These are phyloP conservation scores for Drosophila mauritiana DNA, from an alignment of 1,140 invertebrate species.

Conservation along the genomic window DNA sequence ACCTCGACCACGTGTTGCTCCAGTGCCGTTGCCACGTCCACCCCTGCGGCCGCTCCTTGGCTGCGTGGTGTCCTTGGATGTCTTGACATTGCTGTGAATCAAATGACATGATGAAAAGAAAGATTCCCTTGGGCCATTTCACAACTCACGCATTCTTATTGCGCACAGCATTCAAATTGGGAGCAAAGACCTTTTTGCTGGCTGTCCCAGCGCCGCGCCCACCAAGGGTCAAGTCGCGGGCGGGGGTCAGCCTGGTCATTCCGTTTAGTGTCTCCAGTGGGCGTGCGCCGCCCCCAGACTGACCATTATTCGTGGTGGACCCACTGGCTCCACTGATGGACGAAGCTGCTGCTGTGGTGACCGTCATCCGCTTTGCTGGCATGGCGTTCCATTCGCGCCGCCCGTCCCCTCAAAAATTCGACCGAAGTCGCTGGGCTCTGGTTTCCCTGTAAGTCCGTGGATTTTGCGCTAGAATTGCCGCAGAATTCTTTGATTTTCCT, in stretches of 20 bases:
- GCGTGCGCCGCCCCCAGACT: constrained; percentile 10
- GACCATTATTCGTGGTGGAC: constrained; percentile 17
- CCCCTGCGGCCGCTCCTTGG: constrained; percentile 52
- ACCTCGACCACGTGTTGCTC: constrained; percentile 51
- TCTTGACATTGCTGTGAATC: constrained; percentile 70
- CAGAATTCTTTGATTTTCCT: constrained; percentile 7
- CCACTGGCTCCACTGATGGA: constrained; percentile 39
- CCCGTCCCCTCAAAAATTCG: constrained; percentile 3
- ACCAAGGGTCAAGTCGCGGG: constrained; percentile 86
- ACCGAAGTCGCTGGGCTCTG: background rate
- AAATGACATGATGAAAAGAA: background rate
- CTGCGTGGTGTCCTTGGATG: constrained; percentile 78
- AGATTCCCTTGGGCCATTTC: background rate
- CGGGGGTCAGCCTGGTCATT: constrained; percentile 82
- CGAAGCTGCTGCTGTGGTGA: constrained; percentile 35
- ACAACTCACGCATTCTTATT: constrained; percentile 80
- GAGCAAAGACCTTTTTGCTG: constrained; percentile 74
- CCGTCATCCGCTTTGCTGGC: constrained; percentile 62
- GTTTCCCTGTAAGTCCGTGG: background rate
- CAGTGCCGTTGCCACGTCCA: constrained; percentile 54
- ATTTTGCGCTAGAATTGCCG: constrained; percentile 9
- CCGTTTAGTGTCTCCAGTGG: constrained; percentile 51
- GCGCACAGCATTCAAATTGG: constrained; percentile 79
- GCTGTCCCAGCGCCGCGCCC: constrained; percentile 57
- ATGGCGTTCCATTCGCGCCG: constrained; percentile 51